Evolutionary conservation across 2,888 invertebrate genomes (phyloP), one percentile per base, ranked within the genome.

Genomic region (Abrostola triplasia): DNA sequence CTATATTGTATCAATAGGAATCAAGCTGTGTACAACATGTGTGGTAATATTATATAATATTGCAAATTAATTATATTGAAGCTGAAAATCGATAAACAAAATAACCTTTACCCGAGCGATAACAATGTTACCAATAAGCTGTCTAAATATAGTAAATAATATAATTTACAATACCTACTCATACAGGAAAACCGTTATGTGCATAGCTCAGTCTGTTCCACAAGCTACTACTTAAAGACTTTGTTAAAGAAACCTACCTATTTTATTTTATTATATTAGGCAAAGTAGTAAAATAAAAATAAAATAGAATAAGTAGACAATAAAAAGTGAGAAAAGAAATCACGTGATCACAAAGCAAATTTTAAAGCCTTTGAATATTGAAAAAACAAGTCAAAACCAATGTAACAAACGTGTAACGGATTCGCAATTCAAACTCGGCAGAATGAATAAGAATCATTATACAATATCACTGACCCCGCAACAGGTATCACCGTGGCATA

Each of bases 401-500:
- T 24, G 1, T 24, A 24, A 24, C 24, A 24, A 24, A 24, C 24
- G 37, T 42, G 50, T 47, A 72, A 75, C 70, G 57, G 48, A 64
- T 75, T 75, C 41, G 71, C 64, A 36, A 64, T 75, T 75, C 12
- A 55, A 72, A 60, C 75, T 37, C 36, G 24, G 37, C 9, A 38
- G 40, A 35, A 62, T 24, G 49, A 44, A 59, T 67, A 36, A 59
- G 42, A 62, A 53, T 35, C 48, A 42, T 9, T 44, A 56, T 59
- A 64, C 57, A 50, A 75, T 72, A 81, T 71, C 67, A 79, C 77
- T 77, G 79, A 81, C 77, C 77, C 64, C 69, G 77, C 81, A 85
- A 85, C 86, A 83, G 83, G 88, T 86, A 88, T 78, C 67, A 76
- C 67, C 67, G 72, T 80, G 77, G 70, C 81, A 76, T 84, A 75